Conservation (phyloP, 2,797 vertebrate species). For the Manis javanica region DNA sequence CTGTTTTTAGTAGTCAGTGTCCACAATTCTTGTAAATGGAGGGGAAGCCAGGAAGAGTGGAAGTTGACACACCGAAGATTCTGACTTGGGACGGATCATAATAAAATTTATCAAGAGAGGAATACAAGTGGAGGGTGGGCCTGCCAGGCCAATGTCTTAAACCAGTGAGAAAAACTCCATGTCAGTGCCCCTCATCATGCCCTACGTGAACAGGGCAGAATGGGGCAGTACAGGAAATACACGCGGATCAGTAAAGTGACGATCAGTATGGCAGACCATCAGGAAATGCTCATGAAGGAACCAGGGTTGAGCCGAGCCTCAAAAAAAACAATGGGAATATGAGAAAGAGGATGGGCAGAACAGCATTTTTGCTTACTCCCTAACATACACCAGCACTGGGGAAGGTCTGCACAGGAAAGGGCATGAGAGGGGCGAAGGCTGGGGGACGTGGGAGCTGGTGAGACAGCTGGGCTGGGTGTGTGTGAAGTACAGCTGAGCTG, state of each 20-base stretch:
- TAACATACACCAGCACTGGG: rapidly evolving
- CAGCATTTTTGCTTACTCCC: neutral
- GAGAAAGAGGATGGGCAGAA: neutral
- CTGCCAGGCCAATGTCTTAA: neutral
- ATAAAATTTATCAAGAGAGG: neutral
- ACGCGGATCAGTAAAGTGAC: neutral
- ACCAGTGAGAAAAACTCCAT: neutral
- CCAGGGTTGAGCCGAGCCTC: neutral
- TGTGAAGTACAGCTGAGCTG: neutral
- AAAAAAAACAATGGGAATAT: neutral
- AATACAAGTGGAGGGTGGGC: neutral
- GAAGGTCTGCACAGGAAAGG: too few relatives aligned
- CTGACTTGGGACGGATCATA: neutral
- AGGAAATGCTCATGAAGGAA: neutral
- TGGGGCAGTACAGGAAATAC: rapidly evolving
- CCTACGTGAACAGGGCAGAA: neutral
- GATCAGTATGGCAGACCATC: neutral
- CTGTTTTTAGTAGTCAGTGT: neutral
- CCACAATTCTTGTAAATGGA: neutral
- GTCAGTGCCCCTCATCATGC: neutral
- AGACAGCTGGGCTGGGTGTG: neutral
- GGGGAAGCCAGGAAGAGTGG: neutral
- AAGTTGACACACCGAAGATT: neutral
- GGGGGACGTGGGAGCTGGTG: neutral
- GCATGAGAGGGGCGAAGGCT: rapidly evolving